A percentile compares a stretch with the other conserved stretches of the same genome.
phyloP scores from a whole-genome alignment of 2,113 vertebrate species.

The Silurus asotus region DNA sequence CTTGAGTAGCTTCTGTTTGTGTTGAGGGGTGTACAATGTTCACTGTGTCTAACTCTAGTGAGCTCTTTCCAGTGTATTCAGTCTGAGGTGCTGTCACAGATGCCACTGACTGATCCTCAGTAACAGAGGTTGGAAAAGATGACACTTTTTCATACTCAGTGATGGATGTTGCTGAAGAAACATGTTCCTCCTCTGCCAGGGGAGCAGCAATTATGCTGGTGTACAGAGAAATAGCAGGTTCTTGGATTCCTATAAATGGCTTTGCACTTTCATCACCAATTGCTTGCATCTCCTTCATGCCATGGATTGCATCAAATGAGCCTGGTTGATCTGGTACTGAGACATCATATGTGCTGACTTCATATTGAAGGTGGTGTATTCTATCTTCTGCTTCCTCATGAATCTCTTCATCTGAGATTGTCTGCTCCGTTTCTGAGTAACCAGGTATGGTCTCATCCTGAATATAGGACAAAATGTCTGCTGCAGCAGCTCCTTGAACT shows the following conservation, averaged over 20 bases:
- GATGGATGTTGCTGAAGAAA: constrained; percentile 96
- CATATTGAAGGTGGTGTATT: constrained; percentile 86
- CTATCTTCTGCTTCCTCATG: constrained; percentile 94
- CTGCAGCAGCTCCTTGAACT: constrained; percentile 69
- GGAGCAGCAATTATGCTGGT: constrained; percentile 92
- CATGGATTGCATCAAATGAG: constrained; percentile 82
- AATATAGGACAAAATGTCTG: constrained; percentile 84
- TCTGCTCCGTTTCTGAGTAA: constrained; percentile 89
- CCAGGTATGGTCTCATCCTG: constrained; percentile 89
- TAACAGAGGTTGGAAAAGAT: constrained; percentile 91
- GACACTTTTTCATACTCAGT: constrained; percentile 96
- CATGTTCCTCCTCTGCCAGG: constrained; percentile 94
- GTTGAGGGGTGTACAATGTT: constrained; percentile 79
- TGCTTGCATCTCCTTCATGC: constrained; percentile 77
- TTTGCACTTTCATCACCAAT: constrained; percentile 71
- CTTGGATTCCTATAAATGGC: constrained; percentile 74
- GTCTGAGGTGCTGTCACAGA: constrained; percentile 85
- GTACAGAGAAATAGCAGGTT: constrained; percentile 81
- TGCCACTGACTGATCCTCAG: constrained; percentile 91
- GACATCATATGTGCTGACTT: constrained; percentile 81
- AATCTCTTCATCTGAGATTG: constrained; percentile 94
- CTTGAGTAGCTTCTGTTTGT: constrained; percentile 79
- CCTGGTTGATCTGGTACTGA: constrained; percentile 84
- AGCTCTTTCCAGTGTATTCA: constrained; percentile 85
- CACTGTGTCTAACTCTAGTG: constrained; percentile 79